phyloP scores from a whole-genome alignment of 2,888 invertebrate species.

The Myopa tessellatipennis region DNA sequence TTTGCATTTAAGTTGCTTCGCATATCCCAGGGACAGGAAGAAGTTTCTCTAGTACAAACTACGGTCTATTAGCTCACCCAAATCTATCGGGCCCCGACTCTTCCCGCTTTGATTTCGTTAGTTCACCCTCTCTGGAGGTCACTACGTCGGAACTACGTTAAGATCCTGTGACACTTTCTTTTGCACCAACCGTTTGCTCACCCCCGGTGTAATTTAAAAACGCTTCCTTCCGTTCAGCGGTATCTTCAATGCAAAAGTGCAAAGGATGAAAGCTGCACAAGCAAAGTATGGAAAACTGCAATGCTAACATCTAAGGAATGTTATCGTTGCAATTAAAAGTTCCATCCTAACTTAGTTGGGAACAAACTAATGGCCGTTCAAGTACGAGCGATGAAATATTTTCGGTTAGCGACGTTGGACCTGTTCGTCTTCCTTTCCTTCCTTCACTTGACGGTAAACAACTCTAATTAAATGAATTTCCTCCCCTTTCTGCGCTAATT shows the following conservation, averaged over 20 bases:
- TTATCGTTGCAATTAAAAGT: slow-evolving; percentile 35
- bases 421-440: background rate
- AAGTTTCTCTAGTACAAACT: background rate
- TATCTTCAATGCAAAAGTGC: background rate
- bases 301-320: background rate
- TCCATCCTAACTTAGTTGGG: slow-evolving; percentile 13
- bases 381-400: background rate
- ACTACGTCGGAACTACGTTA: no score
- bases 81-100: no score
- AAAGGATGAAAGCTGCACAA: background rate
- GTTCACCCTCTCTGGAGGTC: no score
- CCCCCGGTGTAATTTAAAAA: background rate
- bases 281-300: background rate
- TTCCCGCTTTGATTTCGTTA: background rate
- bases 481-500: background rate
- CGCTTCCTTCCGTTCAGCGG: background rate
- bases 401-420: background rate
- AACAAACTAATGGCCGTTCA: background rate
- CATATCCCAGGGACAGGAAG: no score
- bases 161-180: background rate
- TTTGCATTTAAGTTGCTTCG: no score
- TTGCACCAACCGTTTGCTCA: background rate
- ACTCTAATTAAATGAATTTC: slow-evolving; percentile 24
- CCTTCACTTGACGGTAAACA: background rate
- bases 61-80: background rate